A percentile compares a stretch with the other conserved stretches of the same genome.
These are phyloP conservation scores for Phyllopteryx taeniolatus DNA, from an alignment of 2,113 vertebrate genomes.

Conservation along the genomic window DNA sequence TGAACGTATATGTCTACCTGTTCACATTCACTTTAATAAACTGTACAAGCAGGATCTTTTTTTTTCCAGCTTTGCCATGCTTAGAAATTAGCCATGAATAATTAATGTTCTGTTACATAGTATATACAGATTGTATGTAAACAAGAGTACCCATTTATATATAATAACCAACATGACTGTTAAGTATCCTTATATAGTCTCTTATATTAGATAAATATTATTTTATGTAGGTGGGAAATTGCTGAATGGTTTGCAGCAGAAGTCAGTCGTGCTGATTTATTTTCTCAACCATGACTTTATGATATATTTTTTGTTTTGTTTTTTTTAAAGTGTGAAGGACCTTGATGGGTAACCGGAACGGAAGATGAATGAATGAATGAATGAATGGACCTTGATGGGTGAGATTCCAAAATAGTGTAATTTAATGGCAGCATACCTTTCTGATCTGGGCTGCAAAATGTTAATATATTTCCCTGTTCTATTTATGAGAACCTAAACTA, in stretches of 20 bases:
- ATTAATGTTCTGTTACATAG: slow-evolving; percentile 20
- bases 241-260: not conserved
- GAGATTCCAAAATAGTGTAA: slow-evolving; percentile 36
- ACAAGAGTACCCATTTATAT: not conserved
- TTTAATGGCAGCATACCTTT: not conserved
- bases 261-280: not conserved
- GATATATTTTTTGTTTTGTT: slow-evolving; percentile 36
- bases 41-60: slow-evolving; percentile 6
- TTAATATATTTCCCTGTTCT: not conserved
- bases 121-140: not conserved
- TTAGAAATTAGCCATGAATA: slow-evolving; percentile 29
- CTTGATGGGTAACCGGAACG: not conserved
- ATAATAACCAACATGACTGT: slow-evolving; percentile 37
- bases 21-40: not conserved
- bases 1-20: not conserved
- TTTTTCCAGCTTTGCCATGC: slow-evolving; percentile 16
- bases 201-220: slow-evolving; percentile 31
- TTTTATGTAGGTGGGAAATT: not conserved
- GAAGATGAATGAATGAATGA: not conserved
- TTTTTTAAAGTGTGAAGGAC: slow-evolving; percentile 43
- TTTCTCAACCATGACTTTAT: slow-evolving; percentile 44
- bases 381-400: not conserved
- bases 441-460: not conserved
- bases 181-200: slow-evolving; percentile 26
- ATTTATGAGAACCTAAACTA: not conserved